phyloP scores from a whole-genome alignment of 2,113 vertebrate genomes.

The Oreochromis spilurus region DNA sequence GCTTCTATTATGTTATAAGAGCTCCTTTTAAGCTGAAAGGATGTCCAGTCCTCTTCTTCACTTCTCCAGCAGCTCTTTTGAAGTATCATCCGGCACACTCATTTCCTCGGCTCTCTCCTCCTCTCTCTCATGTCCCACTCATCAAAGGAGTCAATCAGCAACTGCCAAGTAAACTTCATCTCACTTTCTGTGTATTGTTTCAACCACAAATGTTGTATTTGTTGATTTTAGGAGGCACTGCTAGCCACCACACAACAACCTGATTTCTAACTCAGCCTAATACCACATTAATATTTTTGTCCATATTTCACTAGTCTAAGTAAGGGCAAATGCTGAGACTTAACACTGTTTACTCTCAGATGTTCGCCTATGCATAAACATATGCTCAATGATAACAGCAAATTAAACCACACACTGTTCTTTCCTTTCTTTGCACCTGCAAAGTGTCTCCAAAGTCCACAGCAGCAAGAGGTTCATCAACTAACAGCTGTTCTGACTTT shows the following conservation, averaged over 20 bases:
- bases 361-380: not conserved
- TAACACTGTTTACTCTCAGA: not conserved
- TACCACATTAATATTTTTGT: too few species aligned
- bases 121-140: not conserved
- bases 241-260: not conserved
- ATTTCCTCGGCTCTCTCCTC: not conserved
- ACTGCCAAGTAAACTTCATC: not conserved
- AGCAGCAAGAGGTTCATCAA: not conserved
- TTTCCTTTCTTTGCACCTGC: not conserved
- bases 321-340: not conserved
- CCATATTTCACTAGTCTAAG: not conserved
- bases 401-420: not conserved
- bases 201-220: not conserved
- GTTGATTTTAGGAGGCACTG: not conserved
- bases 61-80: not conserved
- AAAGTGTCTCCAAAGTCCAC: not conserved
- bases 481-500: not conserved
- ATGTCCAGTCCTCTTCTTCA: not conserved
- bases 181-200: not conserved
- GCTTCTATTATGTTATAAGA: not conserved
- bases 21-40: not conserved
- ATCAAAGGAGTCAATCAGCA: not conserved
- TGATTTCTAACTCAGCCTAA: not conserved
- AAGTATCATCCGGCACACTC: not conserved
- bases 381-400: not conserved